phyloP scores from a whole-genome alignment of 1,140 invertebrate genomes.

The Bombyx mandarina region DNA sequence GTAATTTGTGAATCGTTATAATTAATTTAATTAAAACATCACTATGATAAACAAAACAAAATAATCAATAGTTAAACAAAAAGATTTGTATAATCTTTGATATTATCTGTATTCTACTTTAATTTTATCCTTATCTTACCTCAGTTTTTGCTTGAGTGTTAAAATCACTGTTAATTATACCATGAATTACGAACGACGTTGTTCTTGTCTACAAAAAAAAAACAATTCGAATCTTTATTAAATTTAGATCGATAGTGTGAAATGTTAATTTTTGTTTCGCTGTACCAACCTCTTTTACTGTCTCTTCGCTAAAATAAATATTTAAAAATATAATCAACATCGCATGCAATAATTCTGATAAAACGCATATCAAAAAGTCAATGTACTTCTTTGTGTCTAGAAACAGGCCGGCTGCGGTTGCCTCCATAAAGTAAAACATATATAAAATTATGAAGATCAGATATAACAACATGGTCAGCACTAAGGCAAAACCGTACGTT shows the following conservation, averaged over 20 bases:
- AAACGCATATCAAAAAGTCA: slow-evolving; percentile 33
- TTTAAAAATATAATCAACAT: slow-evolving; percentile 23
- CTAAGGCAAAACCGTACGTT: slow-evolving; percentile 33
- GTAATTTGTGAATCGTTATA: too few species aligned
- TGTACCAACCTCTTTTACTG: slow-evolving; percentile 28
- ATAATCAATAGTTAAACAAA: too few species aligned
- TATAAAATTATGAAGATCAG: slow-evolving; percentile 30
- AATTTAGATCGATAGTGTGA: not conserved
- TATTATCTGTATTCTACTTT: too few species aligned
- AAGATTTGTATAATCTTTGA: too few species aligned
- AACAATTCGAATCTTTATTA: not conserved
- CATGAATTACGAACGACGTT: slow-evolving; percentile 25
- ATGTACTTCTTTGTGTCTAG: slow-evolving; percentile 30
- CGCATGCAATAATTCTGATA: slow-evolving; percentile 34
- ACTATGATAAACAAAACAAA: too few species aligned
- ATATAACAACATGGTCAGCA: slow-evolving; percentile 26
- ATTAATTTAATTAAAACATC: too few species aligned
- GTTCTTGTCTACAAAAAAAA: slow-evolving; percentile 26
- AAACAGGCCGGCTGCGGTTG: slow-evolving; percentile 42
- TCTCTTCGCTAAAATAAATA: slow-evolving; percentile 29
- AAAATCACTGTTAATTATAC: slow-evolving; percentile 31
- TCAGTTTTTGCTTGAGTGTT: slow-evolving; percentile 24
- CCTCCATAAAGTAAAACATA: slow-evolving; percentile 54
- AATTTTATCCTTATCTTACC: slow-evolving; percentile 14
- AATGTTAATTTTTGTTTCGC: not conserved